Evolutionary conservation across 23 tunicate genomes (phyloP), one percentile per base, ranked within the genome.

Genomic region (Phallusia fumigata): DNA sequence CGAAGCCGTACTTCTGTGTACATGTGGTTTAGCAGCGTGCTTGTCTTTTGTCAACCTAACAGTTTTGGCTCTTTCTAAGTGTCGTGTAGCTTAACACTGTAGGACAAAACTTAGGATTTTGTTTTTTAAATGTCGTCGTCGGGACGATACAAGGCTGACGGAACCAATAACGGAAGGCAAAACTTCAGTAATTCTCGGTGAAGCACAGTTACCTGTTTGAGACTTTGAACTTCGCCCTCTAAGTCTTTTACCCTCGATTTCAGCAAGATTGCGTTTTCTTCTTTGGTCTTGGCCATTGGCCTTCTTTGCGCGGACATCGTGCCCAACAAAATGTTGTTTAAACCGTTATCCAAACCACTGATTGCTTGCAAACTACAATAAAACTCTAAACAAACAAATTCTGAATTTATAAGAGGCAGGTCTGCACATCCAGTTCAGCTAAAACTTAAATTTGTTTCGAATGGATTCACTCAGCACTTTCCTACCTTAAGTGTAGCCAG

Each of bases 221-320:
- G 52, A 18, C 36, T 89, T 34, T 79, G 21, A 6, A 94, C 90
- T 89, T 94, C 98, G 15, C 53, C 78, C 89, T 94, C 98, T 32
- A 94, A 65, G 22, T 89, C 98, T 65, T 83, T 82, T 28, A 94
- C 83, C 79, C 79, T 88, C 11, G 31, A 47, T 76, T 88, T 88
- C 69, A 92, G 65, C 18, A 92, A 79, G 2, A 53, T 33, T 2
- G 76, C 77, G 40, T 81, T 86, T 36, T 86, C 86, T 19, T 90
- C 88, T 8, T 65, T 80, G 33, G 73, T 50, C 31, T 77, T 77
- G 28, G 69, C 69, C 69, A 58, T 58, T 58, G 28, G 28, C 28
- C 69, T 58, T 13, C 28, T 22, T 58, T 58, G 69, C 2, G 28
- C 13, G 28, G 69, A 58, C 69, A 58, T 58, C 26, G 69, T 58